Evolutionary conservation across 2,797 vertebrate genomes (phyloP).

Genomic region (Gallinago nigripennis): DNA sequence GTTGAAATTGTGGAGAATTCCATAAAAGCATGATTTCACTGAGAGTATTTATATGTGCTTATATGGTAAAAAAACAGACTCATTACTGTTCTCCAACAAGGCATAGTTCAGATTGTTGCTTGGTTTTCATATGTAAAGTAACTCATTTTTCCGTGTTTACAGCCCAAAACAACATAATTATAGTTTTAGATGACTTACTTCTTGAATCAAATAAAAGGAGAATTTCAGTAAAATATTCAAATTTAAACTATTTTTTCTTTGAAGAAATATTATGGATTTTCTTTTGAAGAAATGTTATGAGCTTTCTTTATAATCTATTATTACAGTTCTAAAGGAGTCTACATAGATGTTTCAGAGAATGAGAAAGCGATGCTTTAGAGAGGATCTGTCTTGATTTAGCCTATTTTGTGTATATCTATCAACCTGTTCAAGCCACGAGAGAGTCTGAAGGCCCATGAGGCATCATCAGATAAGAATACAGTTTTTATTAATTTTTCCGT

Average conservation of each 20-base stretch:
- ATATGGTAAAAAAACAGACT: conserved; percentile 34
- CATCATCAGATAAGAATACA: conserved; percentile 49
- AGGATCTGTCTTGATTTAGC: conserved; percentile 25
- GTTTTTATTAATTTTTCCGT: conserved; percentile 57
- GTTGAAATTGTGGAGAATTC: conserved; percentile 36
- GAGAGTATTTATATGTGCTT: background rate
- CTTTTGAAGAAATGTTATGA: conserved; percentile 36
- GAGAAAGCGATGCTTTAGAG: conserved; percentile 7
- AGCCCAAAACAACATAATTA: conserved; percentile 45
- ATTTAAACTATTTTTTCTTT: conserved; percentile 43
- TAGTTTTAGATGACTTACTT: conserved; percentile 24
- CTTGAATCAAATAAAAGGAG: background rate
- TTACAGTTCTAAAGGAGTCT: conserved; percentile 32
- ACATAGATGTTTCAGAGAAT: conserved; percentile 13
- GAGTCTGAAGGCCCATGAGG: conserved; percentile 8
- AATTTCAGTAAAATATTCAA: conserved; percentile 30
- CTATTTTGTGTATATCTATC: conserved; percentile 13
- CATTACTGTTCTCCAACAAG: conserved; percentile 33
- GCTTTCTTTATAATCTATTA: conserved; percentile 17
- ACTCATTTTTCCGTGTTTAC: conserved; percentile 45
- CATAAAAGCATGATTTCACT: background rate
- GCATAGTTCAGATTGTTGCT: conserved; percentile 23
- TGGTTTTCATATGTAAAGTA: conserved; percentile 57
- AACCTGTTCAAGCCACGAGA: conserved; percentile 24
- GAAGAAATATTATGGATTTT: conserved; percentile 27